Percentiles rank a stretch among this genome's conserved stretches.
Evolutionary conservation across 1,140 invertebrate genomes (phyloP).

Genomic region (Danaus plexippus): DNA sequence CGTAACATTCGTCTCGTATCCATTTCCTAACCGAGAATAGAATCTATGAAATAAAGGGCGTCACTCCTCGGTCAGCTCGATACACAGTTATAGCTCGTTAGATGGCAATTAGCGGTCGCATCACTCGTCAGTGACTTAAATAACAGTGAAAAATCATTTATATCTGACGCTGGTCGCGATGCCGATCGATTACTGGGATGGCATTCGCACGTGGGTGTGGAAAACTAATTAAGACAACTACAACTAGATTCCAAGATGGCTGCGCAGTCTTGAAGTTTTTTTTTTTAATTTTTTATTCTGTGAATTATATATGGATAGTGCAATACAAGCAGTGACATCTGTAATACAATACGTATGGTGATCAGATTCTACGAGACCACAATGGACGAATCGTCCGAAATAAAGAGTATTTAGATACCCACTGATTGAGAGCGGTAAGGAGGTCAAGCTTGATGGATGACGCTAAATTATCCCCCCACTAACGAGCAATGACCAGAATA

Average conservation of each 20-base stretch:
- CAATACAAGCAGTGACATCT: too few species aligned
- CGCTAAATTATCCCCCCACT: constrained; percentile 46
- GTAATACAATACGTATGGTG: constrained; percentile 1
- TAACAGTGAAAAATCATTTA: constrained; percentile 48
- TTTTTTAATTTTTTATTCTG: too few species aligned
- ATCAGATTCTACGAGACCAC: background rate
- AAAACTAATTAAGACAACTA: too few species aligned
- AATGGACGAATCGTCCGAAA: background rate
- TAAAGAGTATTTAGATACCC: constrained; percentile 25
- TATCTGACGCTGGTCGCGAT: constrained; percentile 29
- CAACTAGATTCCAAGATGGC: too few species aligned
- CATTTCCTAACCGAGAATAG: constrained; percentile 65
- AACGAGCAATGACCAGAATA: constrained; percentile 54
- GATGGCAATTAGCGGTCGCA: constrained; percentile 61
- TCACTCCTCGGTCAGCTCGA: constrained; percentile 59
- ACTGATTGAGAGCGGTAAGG: constrained; percentile 52
- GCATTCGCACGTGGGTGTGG: too few species aligned
- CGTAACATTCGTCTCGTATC: constrained; percentile 60
- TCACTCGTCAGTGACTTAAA: constrained; percentile 57
- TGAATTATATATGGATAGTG: too few species aligned
- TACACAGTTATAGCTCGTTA: constrained; percentile 59
- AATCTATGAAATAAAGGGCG: constrained; percentile 63
- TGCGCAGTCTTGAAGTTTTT: too few species aligned
- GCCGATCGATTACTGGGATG: too few species aligned
- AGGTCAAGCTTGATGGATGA: constrained; percentile 59